Evolutionary conservation across 2,888 invertebrate genomes (phyloP).

Genomic region (Aphodius sticticus): DNA sequence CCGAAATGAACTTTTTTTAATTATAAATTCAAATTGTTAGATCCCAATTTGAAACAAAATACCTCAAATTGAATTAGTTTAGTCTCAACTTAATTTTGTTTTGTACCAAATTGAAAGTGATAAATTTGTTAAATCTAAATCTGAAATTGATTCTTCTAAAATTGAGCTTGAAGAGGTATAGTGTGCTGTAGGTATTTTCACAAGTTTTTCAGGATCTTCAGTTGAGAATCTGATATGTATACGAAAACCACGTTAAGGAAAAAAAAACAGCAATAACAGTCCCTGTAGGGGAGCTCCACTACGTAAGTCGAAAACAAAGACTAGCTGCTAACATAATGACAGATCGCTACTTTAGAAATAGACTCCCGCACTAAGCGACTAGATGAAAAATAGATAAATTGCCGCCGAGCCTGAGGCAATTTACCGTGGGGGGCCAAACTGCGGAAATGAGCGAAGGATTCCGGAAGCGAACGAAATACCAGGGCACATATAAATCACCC

Average conservation of each 20-base stretch:
- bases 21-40: too few species aligned
- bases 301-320: conserved; percentile 32
- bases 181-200: too few species aligned
- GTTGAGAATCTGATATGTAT: background rate
- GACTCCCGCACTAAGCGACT: conserved; percentile 46
- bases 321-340: conserved; percentile 49
- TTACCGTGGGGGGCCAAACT: conserved; percentile 19
- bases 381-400: conserved; percentile 53
- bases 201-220: too few species aligned
- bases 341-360: conserved; percentile 46
- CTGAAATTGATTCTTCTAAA: too few species aligned
- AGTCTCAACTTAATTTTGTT: too few species aligned
- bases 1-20: too few species aligned
- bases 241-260: background rate
- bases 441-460: conserved; percentile 28
- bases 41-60: too few species aligned
- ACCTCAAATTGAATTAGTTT: too few species aligned
- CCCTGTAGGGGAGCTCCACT: background rate
- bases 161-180: too few species aligned
- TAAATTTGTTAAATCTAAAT: too few species aligned
- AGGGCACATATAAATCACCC: conserved; percentile 19
- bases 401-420: conserved; percentile 35
- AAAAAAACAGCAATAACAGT: background rate
- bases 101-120: too few species aligned
- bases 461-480: conserved; percentile 26